Percentiles rank a stretch among this genome's conserved stretches.
Evolutionary conservation across 30 jellyfish, hydroid and myxozoan genomes (phyloP).

Genomic region (Cassiopea andromeda): DNA sequence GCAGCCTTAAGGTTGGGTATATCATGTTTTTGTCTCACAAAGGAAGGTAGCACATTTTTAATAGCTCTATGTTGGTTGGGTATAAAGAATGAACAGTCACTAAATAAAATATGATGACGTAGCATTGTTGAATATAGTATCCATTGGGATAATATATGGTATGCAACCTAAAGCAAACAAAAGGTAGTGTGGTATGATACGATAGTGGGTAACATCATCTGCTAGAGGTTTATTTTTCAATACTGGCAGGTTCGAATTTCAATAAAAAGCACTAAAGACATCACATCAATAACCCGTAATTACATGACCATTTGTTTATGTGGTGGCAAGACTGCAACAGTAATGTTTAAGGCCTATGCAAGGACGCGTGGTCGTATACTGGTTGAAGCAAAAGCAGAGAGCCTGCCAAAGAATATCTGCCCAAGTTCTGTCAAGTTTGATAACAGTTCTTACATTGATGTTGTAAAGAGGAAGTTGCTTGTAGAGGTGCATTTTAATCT

Average conservation of each 20-base stretch:
- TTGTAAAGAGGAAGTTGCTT: slow-evolving; percentile 65
- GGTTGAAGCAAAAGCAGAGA: slow-evolving; percentile 76
- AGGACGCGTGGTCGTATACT: slow-evolving; percentile 77
- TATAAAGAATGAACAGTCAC: no score
- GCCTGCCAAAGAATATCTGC: slow-evolving; percentile 76
- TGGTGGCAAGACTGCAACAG: slow-evolving; percentile 85
- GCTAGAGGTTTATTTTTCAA: not conserved
- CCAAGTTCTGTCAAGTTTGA: slow-evolving; percentile 43
- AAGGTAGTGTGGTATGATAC: not conserved
- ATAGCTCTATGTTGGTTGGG: no score
- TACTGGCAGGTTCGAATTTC: slow-evolving; percentile 68
- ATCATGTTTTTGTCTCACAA: no score
- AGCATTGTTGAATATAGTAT: no score
- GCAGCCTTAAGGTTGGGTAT: no score
- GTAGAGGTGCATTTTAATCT: slow-evolving; percentile 68
- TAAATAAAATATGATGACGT: no score
- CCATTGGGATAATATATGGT: no score
- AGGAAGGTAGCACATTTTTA: no score
- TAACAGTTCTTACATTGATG: slow-evolving; percentile 65
- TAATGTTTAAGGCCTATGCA: slow-evolving; percentile 74
- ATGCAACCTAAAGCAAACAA: no score
- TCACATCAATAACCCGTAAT: slow-evolving; percentile 47
- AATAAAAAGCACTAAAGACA: slow-evolving; percentile 62
- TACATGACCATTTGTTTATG: slow-evolving; percentile 70
- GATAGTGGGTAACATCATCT: not conserved